Conservation (phyloP, 2,888 invertebrate genomes). For the Tetragonisca angustula region DNA sequence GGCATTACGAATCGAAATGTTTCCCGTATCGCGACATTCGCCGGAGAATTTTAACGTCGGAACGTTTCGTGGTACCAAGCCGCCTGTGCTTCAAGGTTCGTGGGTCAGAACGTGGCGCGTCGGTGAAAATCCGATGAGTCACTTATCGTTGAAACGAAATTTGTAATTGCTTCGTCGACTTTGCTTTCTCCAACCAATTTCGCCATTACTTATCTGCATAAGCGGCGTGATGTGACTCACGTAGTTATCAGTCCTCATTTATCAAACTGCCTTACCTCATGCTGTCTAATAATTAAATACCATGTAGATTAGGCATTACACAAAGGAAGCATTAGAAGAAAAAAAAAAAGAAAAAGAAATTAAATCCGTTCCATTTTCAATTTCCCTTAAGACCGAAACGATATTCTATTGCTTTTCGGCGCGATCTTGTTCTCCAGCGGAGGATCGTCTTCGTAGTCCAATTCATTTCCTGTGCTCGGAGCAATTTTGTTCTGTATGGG, state of each 20-base stretch:
- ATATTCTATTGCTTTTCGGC: constrained; percentile 53
- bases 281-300: no score
- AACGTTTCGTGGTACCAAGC: constrained; percentile 1
- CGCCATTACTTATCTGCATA: neutral
- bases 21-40: neutral
- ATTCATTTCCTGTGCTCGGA: neutral
- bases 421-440: constrained; percentile 70
- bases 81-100: neutral
- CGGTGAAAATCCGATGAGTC: neutral
- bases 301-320: neutral
- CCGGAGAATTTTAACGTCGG: constrained; percentile 1
- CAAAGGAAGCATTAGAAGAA: no score
- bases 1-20: neutral
- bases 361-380: neutral
- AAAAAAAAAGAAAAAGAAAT: neutral
- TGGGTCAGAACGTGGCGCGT: neutral
- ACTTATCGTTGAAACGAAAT: neutral
- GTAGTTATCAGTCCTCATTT: neutral
- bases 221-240: neutral
- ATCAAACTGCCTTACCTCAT: no score
- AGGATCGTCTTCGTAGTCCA: constrained; percentile 41
- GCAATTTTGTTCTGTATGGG: constrained; percentile 35
- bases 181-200: neutral
- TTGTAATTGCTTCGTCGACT: neutral
- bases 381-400: constrained; percentile 18